Base-by-base conservation (phyloP, 2,888 invertebrate genomes). In the Cerastoderma edule region DNA sequence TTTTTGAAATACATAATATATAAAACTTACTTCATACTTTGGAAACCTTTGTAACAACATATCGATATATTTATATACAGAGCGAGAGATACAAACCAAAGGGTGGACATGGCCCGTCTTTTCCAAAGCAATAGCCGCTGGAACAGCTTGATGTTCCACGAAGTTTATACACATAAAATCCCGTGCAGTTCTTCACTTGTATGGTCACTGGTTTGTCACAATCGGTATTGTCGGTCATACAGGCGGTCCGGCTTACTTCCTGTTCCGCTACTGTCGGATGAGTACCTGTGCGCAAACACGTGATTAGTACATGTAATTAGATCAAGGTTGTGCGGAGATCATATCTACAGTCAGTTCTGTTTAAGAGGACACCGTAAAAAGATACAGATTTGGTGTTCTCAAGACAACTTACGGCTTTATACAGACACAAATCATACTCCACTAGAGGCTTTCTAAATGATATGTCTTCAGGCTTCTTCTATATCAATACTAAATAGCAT, bases 101-200 rank as follows among this genome's bases (percentile, higher is more conserved):
- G 8, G 50, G 50, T 50, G 50, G 50, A 50, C 50, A 50, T 8
- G 50, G 8, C 8, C 22, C 50, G 8, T 8, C 22, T 8, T n/a
- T n/a, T 13, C 50, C 50, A n/a, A 50, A 50, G 50, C 50, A 50
- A 50, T 50, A 50, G 8, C 50, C 50, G n/a, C 6, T 50, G 10
- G 50, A 50, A n/a, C 50, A 50, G n/a, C 10, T n/a, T 8, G 8
- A 6, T 8, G 50, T 50, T 8, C 22, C 5, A 5, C 50, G 8
- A 5, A 50, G n/a, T 50, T n/a, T 50, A 50, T 50, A 50, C 22
- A 50, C n/a, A n/a, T 50, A 50, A n/a, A 50, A 50, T 8, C 50
- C 50, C 13, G 50, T 6, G n/a, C 50, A 50, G 6, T 50, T 50
- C n/a, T 50, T 50, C n/a, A 50, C 50, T 22, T 6, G 13, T 13